phyloP scores from a whole-genome alignment of 2,888 invertebrate species.

The Drosophila longiperda region DNA sequence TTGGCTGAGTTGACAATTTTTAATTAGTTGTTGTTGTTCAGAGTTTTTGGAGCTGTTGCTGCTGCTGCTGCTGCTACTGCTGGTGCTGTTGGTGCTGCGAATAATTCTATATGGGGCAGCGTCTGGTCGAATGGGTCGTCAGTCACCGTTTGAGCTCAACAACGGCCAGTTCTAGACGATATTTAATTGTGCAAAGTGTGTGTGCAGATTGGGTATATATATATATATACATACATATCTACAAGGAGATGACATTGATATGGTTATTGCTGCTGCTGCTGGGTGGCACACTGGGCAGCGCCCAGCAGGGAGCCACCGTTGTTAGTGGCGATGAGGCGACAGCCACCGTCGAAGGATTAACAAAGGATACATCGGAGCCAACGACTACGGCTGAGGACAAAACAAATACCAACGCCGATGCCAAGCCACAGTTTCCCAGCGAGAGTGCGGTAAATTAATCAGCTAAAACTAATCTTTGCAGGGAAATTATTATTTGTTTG shows the following conservation, averaged over 20 bases:
- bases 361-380: background rate
- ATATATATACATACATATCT: background rate
- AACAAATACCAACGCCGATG: background rate
- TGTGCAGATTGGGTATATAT: background rate
- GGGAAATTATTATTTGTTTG: background rate
- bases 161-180: conserved; percentile 42
- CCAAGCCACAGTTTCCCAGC: conserved; percentile 23
- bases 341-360: conserved; percentile 11
- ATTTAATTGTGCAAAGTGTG: conserved; percentile 5
- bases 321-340: conserved; percentile 26
- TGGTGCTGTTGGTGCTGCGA: conserved; percentile 1
- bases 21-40: background rate
- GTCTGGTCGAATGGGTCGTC: conserved; percentile 51
- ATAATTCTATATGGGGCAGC: conserved; percentile 78
- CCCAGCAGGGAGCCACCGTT: conserved; percentile 36
- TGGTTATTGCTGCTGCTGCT: conserved; percentile 50
- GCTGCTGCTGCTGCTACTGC: conserved; percentile 3
- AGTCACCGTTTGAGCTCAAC: conserved; percentile 62
- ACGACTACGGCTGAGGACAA: background rate
- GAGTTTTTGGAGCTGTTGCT: conserved; percentile 6
- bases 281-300: conserved; percentile 20
- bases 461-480: background rate
- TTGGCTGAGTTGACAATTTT: conserved; percentile 44
- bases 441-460: conserved; percentile 39
- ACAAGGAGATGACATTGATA: conserved; percentile 55